Percentiles rank a stretch among this genome's conserved stretches.
phyloP scores from a whole-genome alignment of 2,888 invertebrate genomes.

The Polymixis flavicincta region DNA sequence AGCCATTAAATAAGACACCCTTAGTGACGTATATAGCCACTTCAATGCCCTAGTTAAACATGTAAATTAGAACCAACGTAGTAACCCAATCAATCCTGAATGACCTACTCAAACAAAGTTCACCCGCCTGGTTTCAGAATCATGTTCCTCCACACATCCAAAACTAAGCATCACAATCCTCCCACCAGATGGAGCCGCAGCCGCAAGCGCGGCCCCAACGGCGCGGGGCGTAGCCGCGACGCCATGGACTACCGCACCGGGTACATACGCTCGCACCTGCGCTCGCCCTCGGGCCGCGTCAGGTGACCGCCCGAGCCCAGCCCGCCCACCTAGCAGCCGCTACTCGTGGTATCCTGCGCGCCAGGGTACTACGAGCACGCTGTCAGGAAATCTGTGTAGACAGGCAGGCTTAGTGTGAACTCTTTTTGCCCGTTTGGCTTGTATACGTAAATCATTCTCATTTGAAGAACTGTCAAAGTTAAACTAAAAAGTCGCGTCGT shows the following conservation, averaged over 20 bases:
- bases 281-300: conserved; percentile 98
- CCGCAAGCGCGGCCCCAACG: conserved; percentile 91
- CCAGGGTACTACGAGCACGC: conserved; percentile 56
- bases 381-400: conserved; percentile 57
- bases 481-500: background rate
- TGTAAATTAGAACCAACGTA: background rate
- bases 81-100: background rate
- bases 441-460: conserved; percentile 39
- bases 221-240: conserved; percentile 90
- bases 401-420: conserved; percentile 44
- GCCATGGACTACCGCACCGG: conserved; percentile 95
- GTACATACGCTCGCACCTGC: conserved; percentile 97
- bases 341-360: conserved; percentile 55
- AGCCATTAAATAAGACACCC: background rate
- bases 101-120: conserved; percentile 44
- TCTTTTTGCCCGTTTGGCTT: conserved; percentile 42
- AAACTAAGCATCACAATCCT: conserved; percentile 58
- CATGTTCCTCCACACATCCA: conserved; percentile 43
- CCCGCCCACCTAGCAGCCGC: conserved; percentile 53
- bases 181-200: conserved; percentile 95
- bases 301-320: conserved; percentile 93
- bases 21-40: background rate
- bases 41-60: background rate
- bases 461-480: conserved; percentile 29
- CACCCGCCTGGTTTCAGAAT: conserved; percentile 39